Conservation (phyloP, 2,797 vertebrate species). For the Tarsius wallacei region DNA sequence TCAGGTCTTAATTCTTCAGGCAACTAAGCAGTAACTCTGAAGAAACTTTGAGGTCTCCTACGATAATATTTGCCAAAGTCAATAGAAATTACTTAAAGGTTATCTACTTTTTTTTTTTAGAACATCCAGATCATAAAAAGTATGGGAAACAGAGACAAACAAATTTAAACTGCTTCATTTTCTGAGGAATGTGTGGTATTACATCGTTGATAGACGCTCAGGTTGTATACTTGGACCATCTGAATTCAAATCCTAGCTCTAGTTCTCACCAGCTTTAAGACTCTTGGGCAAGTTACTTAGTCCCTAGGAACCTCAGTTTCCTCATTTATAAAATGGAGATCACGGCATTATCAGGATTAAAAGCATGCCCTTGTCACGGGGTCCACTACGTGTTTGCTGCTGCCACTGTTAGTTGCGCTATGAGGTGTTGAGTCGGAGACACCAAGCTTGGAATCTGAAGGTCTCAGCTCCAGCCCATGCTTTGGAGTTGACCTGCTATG, state of each 20-base stretch:
- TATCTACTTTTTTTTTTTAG: conserved; percentile 14
- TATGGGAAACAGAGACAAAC: background rate
- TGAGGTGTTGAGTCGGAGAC: background rate
- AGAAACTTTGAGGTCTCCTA: conserved; percentile 14
- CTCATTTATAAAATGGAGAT: conserved; percentile 25
- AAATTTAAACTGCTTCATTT: background rate
- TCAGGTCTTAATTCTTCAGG: background rate
- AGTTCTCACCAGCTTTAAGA: background rate
- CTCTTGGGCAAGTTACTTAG: background rate
- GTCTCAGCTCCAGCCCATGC: background rate
- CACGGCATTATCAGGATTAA: background rate
- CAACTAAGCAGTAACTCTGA: background rate
- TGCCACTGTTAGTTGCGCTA: background rate
- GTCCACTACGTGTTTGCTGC: background rate
- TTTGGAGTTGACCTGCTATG: background rate
- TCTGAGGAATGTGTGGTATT: background rate
- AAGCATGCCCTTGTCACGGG: accelerated
- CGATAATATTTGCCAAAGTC: background rate
- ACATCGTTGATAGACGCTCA: background rate
- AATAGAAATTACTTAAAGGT: conserved; percentile 22
- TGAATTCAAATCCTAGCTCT: background rate
- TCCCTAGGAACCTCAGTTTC: background rate
- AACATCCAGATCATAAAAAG: background rate
- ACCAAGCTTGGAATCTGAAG: background rate
- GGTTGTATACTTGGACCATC: background rate